Conservation (phyloP, 2,888 invertebrate species). For the Orchestes rusci region DNA sequence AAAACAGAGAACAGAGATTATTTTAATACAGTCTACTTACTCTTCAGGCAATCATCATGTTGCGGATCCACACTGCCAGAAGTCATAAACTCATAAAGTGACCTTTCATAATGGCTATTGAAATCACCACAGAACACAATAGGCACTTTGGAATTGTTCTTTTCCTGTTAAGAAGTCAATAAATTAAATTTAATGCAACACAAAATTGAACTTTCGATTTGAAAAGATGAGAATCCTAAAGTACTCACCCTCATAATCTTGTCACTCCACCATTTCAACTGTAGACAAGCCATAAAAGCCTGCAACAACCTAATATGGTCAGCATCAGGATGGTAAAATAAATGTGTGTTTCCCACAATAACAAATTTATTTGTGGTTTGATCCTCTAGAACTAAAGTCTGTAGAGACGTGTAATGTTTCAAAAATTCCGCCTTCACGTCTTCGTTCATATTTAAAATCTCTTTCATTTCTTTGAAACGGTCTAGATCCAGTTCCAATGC, state of each 20-base stretch:
- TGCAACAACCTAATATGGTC: conserved; percentile 77
- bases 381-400: conserved; percentile 52
- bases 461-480: no score
- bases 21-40: no score
- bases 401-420: conserved; percentile 58
- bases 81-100: conserved; percentile 72
- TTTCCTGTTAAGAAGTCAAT: no score
- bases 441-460: conserved; percentile 50
- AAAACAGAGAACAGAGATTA: no score
- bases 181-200: no score
- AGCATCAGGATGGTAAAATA: conserved; percentile 87
- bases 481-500: no score
- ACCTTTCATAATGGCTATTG: conserved; percentile 75
- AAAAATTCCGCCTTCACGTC: conserved; percentile 50
- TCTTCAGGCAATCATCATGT: conserved; percentile 70
- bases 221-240: no score
- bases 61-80: conserved; percentile 56
- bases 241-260: no score
- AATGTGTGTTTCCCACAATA: conserved; percentile 76
- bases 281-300: conserved; percentile 24
- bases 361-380: conserved; percentile 49
- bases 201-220: no score
- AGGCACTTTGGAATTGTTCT: neutral
- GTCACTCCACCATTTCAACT: no score
- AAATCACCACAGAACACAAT: conserved; percentile 88